Conservation (phyloP, 2,888 invertebrate species). For the Apodemia zela region DNA sequence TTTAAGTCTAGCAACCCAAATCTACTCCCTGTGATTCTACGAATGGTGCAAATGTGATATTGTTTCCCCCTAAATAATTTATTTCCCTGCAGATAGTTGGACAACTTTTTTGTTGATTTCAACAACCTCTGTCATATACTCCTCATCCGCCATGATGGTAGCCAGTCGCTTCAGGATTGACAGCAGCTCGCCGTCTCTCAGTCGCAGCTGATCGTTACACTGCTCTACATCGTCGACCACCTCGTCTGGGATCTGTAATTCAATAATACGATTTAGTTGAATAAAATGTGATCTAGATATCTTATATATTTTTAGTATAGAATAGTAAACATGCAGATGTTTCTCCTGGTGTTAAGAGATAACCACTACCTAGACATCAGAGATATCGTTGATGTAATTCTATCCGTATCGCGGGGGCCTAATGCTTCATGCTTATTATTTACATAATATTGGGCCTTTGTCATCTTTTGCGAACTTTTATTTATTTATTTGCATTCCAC, state of each 20-base stretch:
- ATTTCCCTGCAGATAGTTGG: slow-evolving; percentile 58
- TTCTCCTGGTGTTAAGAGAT: neutral
- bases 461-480: no score
- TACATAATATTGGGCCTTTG: no score
- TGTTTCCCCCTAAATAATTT: slow-evolving; percentile 33
- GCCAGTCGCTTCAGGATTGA: slow-evolving; percentile 84
- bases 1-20: slow-evolving; percentile 18
- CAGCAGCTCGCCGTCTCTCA: slow-evolving; percentile 83
- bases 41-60: slow-evolving; percentile 4
- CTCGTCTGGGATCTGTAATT: slow-evolving; percentile 83
- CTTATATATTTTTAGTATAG: no score
- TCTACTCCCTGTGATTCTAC: neutral
- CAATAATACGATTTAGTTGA: neutral
- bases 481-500: no score
- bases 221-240: slow-evolving; percentile 83
- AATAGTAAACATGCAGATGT: neutral
- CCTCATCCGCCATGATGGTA: slow-evolving; percentile 85
- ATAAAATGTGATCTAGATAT: no score
- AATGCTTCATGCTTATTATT: no score
- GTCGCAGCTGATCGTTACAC: slow-evolving; percentile 87
- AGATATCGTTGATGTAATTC: no score
- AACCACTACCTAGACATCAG: no score
- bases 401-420: no score
- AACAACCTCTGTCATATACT: slow-evolving; percentile 87
- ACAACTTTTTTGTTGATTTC: slow-evolving; percentile 87